Percentiles rank a stretch among this genome's conserved stretches.
Evolutionary conservation across 2,888 invertebrate genomes (phyloP).

Genomic region (Tyria jacobaeae): DNA sequence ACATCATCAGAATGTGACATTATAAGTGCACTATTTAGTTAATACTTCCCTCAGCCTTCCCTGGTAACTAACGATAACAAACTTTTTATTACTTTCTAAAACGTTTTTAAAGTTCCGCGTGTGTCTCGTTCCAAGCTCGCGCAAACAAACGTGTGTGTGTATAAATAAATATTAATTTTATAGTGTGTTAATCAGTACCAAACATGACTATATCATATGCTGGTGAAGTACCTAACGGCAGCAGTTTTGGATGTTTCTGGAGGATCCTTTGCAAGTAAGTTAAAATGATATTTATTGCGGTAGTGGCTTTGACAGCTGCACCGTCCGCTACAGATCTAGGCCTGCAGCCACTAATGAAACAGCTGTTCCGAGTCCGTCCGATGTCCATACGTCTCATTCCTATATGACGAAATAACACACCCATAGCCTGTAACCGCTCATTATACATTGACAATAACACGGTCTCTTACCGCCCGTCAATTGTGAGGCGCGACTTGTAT

Average conservation of each 20-base stretch:
- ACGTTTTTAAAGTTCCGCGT: constrained; percentile 83
- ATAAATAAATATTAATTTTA: constrained; percentile 80
- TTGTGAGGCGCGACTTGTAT: constrained; percentile 57
- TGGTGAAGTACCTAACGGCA: constrained; percentile 96
- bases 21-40: constrained; percentile 70
- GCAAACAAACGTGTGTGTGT: constrained; percentile 82
- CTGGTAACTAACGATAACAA: constrained; percentile 68
- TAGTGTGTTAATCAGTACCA: constrained; percentile 70
- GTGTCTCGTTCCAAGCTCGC: constrained; percentile 78
- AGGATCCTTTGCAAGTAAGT: constrained; percentile 95
- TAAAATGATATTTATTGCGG: constrained; percentile 47
- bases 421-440: constrained; percentile 58
- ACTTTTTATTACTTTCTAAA: constrained; percentile 84
- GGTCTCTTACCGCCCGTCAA: constrained; percentile 50
- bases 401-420: constrained; percentile 62
- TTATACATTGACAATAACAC: constrained; percentile 63
- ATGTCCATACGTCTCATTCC: constrained; percentile 49
- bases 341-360: constrained; percentile 56
- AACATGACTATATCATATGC: constrained; percentile 96
- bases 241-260: constrained; percentile 97
- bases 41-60: constrained; percentile 76
- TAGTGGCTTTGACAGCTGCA: constrained; percentile 49
- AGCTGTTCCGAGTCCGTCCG: constrained; percentile 70
- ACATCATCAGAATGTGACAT: constrained; percentile 83
- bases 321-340: constrained; percentile 43